Percentiles rank a stretch among this genome's conserved stretches.
phyloP scores from a whole-genome alignment of 2,888 invertebrate genomes.

The Antitype chi region DNA sequence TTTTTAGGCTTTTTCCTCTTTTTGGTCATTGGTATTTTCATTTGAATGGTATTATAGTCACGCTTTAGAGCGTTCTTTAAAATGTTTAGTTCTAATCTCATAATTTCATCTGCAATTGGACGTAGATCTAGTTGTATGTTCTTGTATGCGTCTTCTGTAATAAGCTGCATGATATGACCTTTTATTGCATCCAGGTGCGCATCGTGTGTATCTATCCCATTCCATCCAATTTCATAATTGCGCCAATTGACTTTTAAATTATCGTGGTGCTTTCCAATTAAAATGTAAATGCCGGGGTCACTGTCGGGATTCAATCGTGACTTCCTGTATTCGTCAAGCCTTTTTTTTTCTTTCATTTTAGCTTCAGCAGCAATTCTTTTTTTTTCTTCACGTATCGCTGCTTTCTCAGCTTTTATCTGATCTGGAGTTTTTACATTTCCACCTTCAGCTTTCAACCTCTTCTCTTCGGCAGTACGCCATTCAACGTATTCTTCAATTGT shows the following conservation, averaged over 20 bases:
- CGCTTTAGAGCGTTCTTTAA: constrained; percentile 89
- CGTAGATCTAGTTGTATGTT: constrained; percentile 92
- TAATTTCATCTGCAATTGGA: constrained; percentile 92
- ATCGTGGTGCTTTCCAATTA: constrained; percentile 74
- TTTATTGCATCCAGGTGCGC: constrained; percentile 90
- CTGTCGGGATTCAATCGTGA: constrained; percentile 86
- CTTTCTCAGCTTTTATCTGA: constrained; percentile 86
- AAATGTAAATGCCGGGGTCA: constrained; percentile 84
- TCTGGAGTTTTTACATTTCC: constrained; percentile 82
- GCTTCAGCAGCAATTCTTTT: constrained; percentile 80
- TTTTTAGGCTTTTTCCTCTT: constrained; percentile 85
- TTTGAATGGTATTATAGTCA: constrained; percentile 75
- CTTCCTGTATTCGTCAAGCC: constrained; percentile 84
- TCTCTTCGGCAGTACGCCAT: constrained; percentile 79
- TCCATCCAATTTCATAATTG: constrained; percentile 82
- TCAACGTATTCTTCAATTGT: constrained; percentile 91
- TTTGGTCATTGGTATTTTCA: constrained; percentile 72
- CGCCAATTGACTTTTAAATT: constrained; percentile 75
- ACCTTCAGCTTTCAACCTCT: constrained; percentile 81
- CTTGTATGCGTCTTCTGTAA: constrained; percentile 92
- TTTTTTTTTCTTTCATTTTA: constrained; percentile 80
- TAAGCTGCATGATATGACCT: constrained; percentile 91
- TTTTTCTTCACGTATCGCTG: constrained; percentile 83
- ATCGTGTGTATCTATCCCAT: constrained; percentile 80
- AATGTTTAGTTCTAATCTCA: constrained; percentile 90